Percentiles rank a stretch among this genome's conserved stretches.
phyloP scores from a whole-genome alignment of 2,797 vertebrate genomes.

The Sandelia bainsii region DNA sequence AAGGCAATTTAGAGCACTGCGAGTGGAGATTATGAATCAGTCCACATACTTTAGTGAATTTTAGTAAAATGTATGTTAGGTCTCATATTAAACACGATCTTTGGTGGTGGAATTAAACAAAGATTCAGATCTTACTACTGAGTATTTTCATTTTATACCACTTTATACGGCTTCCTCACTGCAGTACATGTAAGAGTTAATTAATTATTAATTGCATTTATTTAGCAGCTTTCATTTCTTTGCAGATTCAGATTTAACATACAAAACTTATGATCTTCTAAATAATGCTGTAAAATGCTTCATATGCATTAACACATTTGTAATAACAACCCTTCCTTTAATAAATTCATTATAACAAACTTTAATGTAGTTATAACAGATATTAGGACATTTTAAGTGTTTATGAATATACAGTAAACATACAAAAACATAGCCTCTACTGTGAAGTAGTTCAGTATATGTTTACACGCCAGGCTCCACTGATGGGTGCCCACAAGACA shows the following conservation, averaged over 20 bases:
- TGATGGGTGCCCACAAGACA: too few species aligned
- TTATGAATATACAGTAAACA: too few species aligned
- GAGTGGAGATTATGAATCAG: conserved; percentile 52
- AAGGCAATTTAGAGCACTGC: conserved; percentile 30
- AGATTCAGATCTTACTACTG: background rate
- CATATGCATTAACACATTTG: too few species aligned
- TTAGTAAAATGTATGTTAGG: conserved; percentile 8
- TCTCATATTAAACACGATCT: conserved; percentile 8
- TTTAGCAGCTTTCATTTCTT: background rate
- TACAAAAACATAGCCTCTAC: too few species aligned
- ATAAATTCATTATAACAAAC: too few species aligned
- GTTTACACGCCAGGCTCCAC: too few species aligned
- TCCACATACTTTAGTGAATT: conserved; percentile 40
- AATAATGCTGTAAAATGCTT: background rate
- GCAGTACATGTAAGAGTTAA: background rate
- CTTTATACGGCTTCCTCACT: background rate
- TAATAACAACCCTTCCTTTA: too few species aligned
- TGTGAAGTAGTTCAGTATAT: too few species aligned
- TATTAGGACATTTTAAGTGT: too few species aligned
- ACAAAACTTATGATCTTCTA: background rate
- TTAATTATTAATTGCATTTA: background rate
- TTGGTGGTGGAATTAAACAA: background rate
- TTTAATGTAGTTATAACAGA: too few species aligned
- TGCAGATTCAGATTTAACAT: background rate
- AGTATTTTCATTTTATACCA: background rate